Evolutionary conservation across 1,140 invertebrate species (phyloP).

Genomic region (Drosophila kohkoa): DNA sequence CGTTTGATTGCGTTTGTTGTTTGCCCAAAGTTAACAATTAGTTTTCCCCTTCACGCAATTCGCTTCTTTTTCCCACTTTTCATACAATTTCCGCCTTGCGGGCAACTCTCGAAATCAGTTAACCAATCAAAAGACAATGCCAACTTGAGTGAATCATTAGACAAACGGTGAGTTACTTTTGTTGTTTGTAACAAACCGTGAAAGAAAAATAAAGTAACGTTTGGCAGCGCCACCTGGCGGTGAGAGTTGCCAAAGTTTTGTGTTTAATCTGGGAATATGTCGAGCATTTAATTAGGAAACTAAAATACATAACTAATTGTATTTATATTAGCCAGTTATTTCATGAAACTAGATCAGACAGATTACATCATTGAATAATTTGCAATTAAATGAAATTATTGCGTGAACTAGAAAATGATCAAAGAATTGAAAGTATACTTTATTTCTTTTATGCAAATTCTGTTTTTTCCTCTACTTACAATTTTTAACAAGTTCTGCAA

Average conservation of each 20-base stretch:
- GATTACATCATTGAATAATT: too few relatives aligned
- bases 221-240: constrained; percentile 17
- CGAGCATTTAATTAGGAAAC: neutral
- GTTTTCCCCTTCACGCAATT: constrained; percentile 42
- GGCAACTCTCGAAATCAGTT: constrained; percentile 62
- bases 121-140: constrained; percentile 67
- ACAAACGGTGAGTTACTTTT: constrained; percentile 20
- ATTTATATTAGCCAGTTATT: neutral
- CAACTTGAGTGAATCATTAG: constrained; percentile 50
- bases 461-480: too few relatives aligned
- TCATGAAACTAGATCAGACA: neutral
- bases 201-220: neutral
- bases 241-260: neutral
- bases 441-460: too few relatives aligned
- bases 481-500: too few relatives aligned
- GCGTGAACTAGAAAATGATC: neutral
- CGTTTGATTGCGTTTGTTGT: constrained; percentile 82
- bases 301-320: neutral
- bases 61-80: neutral
- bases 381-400: too few relatives aligned
- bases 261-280: neutral
- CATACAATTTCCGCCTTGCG: neutral
- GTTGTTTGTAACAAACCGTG: neutral
- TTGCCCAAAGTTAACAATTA: constrained; percentile 83
- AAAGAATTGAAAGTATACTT: neutral